Conservation (phyloP, 2,888 invertebrate genomes). For the Diogma glabrata region DNA sequence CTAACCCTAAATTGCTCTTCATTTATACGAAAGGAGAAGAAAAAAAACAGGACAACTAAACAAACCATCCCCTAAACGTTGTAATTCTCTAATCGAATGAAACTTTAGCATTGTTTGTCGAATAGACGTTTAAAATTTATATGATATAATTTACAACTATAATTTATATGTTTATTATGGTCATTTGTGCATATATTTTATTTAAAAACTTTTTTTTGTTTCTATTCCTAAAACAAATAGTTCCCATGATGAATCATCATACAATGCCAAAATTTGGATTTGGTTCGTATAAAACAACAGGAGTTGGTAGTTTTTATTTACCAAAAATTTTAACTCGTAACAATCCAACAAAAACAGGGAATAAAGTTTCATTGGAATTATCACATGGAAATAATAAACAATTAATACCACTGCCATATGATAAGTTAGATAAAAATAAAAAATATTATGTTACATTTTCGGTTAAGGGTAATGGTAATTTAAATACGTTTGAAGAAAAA, state of each 20-base stretch:
- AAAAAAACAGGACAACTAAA: no score
- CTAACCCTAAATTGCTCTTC: no score
- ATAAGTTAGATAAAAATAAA: conserved; percentile 77
- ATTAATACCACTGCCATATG: conserved; percentile 76
- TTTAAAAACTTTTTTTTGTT: no score
- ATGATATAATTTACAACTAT: no score
- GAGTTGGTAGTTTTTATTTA: conserved; percentile 44
- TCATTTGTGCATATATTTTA: no score
- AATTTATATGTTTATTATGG: no score
- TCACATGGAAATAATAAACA: conserved; percentile 76
- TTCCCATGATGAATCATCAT: conserved; percentile 68
- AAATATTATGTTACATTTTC: conserved; percentile 89
- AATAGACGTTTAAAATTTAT: no score
- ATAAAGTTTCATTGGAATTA: conserved; percentile 63
- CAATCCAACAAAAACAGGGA: conserved; percentile 28
- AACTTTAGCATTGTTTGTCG: no score
- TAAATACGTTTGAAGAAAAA: not conserved
- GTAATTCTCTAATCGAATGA: no score
- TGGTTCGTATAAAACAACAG: conserved; percentile 42
- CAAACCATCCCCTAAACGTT: no score
- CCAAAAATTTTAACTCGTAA: conserved; percentile 47
- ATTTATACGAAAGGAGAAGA: no score
- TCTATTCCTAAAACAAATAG: no score
- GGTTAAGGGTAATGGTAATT: conserved; percentile 50
- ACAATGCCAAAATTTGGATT: conserved; percentile 62